Percentiles rank a stretch among this genome's conserved stretches.
phyloP scores from a whole-genome alignment of 2,113 vertebrate species.

The Nothocercus julius region DNA sequence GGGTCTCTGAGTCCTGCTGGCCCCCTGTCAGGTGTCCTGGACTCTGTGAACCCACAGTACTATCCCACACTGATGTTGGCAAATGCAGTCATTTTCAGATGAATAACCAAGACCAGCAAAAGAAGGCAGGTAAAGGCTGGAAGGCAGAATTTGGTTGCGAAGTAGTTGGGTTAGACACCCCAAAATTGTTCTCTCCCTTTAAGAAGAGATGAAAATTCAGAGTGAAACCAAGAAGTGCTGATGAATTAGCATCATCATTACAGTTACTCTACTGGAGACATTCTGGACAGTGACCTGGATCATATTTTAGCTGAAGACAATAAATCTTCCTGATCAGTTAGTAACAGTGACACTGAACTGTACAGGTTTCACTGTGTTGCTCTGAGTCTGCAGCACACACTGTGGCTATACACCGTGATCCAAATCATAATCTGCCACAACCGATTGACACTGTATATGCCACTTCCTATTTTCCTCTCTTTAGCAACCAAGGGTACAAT shows the following conservation, averaged over 20 bases:
- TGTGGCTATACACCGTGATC: not conserved
- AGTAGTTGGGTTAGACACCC: not conserved
- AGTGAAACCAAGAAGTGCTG: not conserved
- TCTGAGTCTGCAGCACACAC: accelerated
- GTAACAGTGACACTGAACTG: not conserved
- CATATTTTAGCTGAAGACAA: not conserved
- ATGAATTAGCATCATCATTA: not conserved
- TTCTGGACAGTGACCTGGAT: not conserved
- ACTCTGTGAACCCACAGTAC: not conserved
- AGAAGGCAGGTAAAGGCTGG: not conserved
- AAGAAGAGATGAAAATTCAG: not conserved
- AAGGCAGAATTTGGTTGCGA: not conserved
- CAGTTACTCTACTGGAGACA: accelerated
- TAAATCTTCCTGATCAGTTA: not conserved
- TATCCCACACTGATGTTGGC: not conserved
- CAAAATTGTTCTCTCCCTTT: not conserved
- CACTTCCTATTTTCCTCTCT: not conserved
- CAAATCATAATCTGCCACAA: not conserved
- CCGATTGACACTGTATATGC: not conserved
- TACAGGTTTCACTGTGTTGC: not conserved
- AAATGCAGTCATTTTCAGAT: not conserved
- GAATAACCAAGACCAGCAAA: not conserved
- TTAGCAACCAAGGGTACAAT: not conserved
- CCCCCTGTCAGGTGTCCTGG: not conserved
- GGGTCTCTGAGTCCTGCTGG: not conserved